Conservation (phyloP, 2,888 invertebrate species). For the Gasteruption jaculator region DNA sequence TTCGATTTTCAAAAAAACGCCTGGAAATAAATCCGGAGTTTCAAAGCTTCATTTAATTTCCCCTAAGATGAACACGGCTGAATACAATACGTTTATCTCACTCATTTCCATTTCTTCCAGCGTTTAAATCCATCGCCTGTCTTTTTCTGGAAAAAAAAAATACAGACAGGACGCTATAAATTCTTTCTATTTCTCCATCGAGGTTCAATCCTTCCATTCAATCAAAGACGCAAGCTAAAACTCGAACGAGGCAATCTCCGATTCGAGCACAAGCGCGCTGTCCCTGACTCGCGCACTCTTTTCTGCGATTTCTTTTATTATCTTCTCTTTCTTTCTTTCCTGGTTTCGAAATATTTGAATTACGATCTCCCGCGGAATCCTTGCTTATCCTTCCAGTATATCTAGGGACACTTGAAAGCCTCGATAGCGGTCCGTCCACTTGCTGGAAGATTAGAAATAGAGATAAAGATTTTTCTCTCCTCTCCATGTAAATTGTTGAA, state of each 20-base stretch:
- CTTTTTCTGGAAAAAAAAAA: too few relatives aligned
- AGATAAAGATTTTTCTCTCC: not conserved
- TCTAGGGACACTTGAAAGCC: constrained; percentile 29
- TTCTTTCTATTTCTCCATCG: not conserved
- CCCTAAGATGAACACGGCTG: too few relatives aligned
- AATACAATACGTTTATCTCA: too few relatives aligned
- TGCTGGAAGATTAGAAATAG: constrained; percentile 3
- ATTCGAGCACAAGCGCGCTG: constrained; percentile 40
- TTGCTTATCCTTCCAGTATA: constrained; percentile 18
- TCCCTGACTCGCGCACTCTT: constrained; percentile 41
- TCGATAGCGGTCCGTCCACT: constrained; percentile 17
- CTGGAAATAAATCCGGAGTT: too few relatives aligned
- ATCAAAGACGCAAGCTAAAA: constrained; percentile 44
- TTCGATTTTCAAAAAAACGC: too few relatives aligned
- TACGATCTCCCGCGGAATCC: constrained; percentile 15
- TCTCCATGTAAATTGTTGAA: not conserved
- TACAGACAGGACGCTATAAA: not conserved
- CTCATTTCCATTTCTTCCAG: too few relatives aligned
- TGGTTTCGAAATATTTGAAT: constrained; percentile 26
- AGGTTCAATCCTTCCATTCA: too few relatives aligned
- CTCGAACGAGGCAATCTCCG: constrained; percentile 40
- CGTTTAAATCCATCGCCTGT: too few relatives aligned
- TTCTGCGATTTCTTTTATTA: constrained; percentile 42
- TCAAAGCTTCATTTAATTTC: too few relatives aligned
- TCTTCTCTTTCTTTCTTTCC: constrained; percentile 41